phyloP scores from a whole-genome alignment of 2,113 vertebrate species.

The Phoxinus phoxinus region DNA sequence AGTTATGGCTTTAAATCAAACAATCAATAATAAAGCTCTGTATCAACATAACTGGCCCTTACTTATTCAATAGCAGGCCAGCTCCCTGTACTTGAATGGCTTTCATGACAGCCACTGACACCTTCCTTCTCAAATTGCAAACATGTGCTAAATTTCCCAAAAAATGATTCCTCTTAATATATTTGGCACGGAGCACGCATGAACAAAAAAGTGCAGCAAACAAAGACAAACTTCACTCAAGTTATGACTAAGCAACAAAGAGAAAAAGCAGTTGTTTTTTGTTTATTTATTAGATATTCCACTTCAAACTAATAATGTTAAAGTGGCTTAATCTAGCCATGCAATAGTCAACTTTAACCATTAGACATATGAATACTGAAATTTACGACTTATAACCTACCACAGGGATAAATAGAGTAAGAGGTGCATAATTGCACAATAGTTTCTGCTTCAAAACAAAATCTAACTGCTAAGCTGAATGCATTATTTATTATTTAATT shows the following conservation, averaged over 20 bases:
- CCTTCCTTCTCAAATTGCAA: background rate
- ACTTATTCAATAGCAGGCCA: background rate
- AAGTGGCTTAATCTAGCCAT: background rate
- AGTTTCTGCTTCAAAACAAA: background rate
- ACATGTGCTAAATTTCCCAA: background rate
- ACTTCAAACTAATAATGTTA: background rate
- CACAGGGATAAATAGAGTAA: background rate
- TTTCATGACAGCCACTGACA: background rate
- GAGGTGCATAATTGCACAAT: background rate
- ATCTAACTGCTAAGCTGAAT: constrained; percentile 85
- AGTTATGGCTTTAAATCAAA: constrained; percentile 7
- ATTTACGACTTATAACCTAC: background rate
- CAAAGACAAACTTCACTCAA: background rate
- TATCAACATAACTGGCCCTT: background rate
- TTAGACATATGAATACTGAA: background rate
- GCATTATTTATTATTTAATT: constrained; percentile 95
- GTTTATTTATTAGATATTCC: background rate
- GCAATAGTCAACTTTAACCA: background rate
- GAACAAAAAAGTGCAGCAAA: background rate
- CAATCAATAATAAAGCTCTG: background rate
- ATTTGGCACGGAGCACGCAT: background rate
- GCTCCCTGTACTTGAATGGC: background rate
- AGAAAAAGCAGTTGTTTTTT: background rate
- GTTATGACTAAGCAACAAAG: background rate
- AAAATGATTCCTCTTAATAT: background rate